These are phyloP conservation scores for Drosophila lutescens DNA, from an alignment of 2,888 invertebrate genomes.

Conservation along the genomic window DNA sequence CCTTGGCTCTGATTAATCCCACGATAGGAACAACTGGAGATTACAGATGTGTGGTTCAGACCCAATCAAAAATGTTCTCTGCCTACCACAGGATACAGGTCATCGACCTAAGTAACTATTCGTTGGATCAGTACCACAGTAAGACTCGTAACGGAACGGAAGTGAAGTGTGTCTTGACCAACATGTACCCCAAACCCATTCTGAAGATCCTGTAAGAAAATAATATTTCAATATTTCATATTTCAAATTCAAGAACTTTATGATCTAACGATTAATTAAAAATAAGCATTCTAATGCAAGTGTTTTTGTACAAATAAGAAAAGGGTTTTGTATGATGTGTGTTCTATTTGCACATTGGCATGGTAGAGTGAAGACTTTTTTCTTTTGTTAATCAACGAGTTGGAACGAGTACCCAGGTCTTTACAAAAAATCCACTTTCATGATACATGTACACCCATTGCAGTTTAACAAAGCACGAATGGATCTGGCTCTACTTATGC, in stretches of 20 bases:
- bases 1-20: background rate
- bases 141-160: background rate
- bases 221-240: no score
- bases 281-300: background rate
- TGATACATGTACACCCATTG: background rate
- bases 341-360: slow-evolving; percentile 8
- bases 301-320: slow-evolving; percentile 1
- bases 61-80: no score
- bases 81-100: background rate
- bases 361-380: slow-evolving; percentile 22
- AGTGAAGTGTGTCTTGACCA: background rate
- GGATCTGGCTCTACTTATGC: background rate
- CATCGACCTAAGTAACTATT: background rate
- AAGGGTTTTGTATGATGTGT: slow-evolving; percentile 11
- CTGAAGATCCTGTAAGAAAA: background rate
- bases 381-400: slow-evolving; percentile 24
- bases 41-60: background rate
- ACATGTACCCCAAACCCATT: background rate
- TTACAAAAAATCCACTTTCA: slow-evolving; percentile 9
- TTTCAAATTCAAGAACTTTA: background rate
- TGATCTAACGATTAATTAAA: background rate
- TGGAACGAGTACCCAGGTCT: slow-evolving; percentile 20
- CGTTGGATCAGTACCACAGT: background rate
- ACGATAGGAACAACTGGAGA: background rate
- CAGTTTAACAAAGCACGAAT: background rate